These are phyloP conservation scores for Anguilla rostrata DNA, from an alignment of 2,113 vertebrate species.

Conservation along the genomic window DNA sequence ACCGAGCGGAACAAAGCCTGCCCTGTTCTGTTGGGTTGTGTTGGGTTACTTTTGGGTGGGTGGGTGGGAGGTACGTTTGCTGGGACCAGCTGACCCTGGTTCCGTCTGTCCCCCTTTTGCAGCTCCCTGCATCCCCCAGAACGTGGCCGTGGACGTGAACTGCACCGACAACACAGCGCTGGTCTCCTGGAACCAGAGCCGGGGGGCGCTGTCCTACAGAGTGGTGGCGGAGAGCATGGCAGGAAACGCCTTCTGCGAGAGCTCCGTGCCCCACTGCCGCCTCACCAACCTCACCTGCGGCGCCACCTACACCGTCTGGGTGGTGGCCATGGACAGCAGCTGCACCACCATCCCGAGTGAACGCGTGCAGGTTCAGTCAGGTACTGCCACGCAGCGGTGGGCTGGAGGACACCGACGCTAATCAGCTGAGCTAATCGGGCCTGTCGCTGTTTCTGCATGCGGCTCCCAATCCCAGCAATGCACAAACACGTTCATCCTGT, in stretches of 20 bases:
- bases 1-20: background rate
- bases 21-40: too few species aligned
- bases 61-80: too few species aligned
- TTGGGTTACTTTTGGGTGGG: too few species aligned
- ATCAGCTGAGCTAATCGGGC: too few species aligned
- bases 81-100: background rate
- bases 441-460: background rate
- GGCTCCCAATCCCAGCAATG: background rate
- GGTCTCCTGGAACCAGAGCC: constrained; percentile 63
- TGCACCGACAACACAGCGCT: constrained; percentile 57
- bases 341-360: constrained; percentile 68
- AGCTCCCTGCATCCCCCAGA: constrained; percentile 70
- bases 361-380: constrained; percentile 53
- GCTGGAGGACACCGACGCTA: too few species aligned
- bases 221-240: constrained; percentile 42
- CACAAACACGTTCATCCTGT: background rate
- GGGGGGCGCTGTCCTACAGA: constrained; percentile 57
- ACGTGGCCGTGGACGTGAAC: constrained; percentile 51
- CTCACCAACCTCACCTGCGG: constrained; percentile 64
- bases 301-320: constrained; percentile 54
- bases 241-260: constrained; percentile 49
- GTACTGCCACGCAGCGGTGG: constrained; percentile 44
- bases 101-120: background rate
- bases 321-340: constrained; percentile 56
- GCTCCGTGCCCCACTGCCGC: constrained; percentile 36